Conservation (phyloP, 2,113 vertebrate genomes). For the Paramisgurnus dabryanus region DNA sequence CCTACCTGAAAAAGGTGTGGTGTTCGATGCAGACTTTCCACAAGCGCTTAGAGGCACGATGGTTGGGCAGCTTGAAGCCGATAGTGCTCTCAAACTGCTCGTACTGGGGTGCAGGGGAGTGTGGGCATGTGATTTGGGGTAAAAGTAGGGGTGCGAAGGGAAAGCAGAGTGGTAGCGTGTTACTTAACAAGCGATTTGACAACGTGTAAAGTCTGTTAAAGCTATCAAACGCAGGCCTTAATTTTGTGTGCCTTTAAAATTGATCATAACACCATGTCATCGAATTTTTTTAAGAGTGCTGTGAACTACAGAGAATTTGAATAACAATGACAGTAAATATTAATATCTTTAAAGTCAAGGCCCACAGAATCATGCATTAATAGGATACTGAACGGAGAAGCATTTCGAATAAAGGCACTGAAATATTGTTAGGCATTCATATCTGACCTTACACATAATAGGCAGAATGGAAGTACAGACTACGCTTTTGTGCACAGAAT, state of each 20-base stretch:
- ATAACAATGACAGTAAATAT: conserved; percentile 12
- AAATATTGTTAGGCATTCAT: conserved; percentile 14
- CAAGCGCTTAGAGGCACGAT: conserved; percentile 95
- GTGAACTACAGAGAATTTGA: not conserved
- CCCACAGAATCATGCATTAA: conserved; percentile 7
- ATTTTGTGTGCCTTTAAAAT: conserved; percentile 17
- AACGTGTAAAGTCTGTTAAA: conserved; percentile 48
- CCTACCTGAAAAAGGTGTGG: conserved; percentile 99
- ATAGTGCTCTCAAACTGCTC: conserved; percentile 99
- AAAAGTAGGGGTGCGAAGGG: conserved; percentile 40
- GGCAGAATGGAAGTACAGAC: not conserved
- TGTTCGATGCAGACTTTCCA: conserved; percentile 99
- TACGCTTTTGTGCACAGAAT: conserved; percentile 18
- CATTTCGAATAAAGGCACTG: conserved; percentile 13
- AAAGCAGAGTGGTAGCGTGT: conserved; percentile 36
- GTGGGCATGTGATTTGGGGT: conserved; percentile 35
- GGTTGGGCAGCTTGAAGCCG: conserved; percentile 98
- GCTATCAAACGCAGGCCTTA: not conserved
- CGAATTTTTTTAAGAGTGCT: conserved; percentile 10
- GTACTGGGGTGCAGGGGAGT: conserved; percentile 77
- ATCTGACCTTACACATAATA: conserved; percentile 3
- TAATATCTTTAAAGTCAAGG: conserved; percentile 8
- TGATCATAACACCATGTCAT: not conserved
- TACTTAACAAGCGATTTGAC: conserved; percentile 43
- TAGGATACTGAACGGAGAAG: conserved; percentile 3